phyloP scores from a whole-genome alignment of 2,888 invertebrate genomes.

The Caenorhabditis drosophilae region DNA sequence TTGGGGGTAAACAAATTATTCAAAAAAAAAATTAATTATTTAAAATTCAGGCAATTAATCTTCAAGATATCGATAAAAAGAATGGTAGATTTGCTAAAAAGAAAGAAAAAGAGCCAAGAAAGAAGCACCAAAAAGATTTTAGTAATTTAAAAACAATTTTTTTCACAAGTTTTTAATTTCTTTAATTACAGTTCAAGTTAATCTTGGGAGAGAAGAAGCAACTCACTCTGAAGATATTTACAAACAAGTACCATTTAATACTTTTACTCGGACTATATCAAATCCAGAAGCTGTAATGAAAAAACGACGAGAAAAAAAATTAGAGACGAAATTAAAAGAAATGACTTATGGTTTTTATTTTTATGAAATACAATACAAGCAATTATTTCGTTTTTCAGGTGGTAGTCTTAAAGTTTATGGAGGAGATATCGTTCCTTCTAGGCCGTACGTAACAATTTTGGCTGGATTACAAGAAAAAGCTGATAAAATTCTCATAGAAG shows the following conservation, averaged over 20 bases:
- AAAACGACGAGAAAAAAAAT: constrained; percentile 89
- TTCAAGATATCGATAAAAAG: constrained; percentile 72
- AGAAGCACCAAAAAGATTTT: constrained; percentile 70
- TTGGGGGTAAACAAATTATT: neutral
- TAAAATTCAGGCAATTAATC: constrained; percentile 17
- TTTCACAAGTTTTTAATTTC: neutral
- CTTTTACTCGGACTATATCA: constrained; percentile 96
- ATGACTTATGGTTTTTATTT: constrained; percentile 63
- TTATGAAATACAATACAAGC: too few relatives aligned
- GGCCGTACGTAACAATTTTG: constrained; percentile 92
- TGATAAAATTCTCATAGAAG: constrained; percentile 89
- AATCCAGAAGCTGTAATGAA: constrained; percentile 99
- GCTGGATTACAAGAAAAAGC: constrained; percentile 91
- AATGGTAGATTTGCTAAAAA: constrained; percentile 81
- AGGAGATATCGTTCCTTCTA: constrained; percentile 88
- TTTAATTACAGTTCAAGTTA: constrained; percentile 46
- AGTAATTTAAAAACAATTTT: constrained; percentile 23
- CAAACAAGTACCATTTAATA: constrained; percentile 82
- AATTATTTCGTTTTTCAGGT: too few relatives aligned
- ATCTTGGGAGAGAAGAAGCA: constrained; percentile 47
- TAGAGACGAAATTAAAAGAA: constrained; percentile 87
- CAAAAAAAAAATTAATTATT: neutral
- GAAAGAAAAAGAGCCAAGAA: constrained; percentile 90
- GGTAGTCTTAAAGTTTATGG: constrained; percentile 83
- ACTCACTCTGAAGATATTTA: constrained; percentile 65